Evolutionary conservation across 2,888 invertebrate species (phyloP), one percentile per base, ranked within the genome.

Genomic region (Sesamia inferens): DNA sequence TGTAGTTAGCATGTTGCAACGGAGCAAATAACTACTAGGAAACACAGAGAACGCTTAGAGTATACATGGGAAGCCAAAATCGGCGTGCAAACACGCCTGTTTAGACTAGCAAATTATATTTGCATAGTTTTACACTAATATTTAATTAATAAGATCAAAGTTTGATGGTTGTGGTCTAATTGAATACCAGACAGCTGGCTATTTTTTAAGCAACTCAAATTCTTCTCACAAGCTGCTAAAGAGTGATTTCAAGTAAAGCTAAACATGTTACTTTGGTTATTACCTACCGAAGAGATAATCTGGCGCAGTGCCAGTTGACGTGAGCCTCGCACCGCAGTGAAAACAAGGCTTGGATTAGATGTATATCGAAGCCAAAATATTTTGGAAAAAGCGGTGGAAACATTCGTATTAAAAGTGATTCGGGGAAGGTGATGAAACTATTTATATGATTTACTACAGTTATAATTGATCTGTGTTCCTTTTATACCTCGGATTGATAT

Each of bases 261-360:
- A 44, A 76, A 67, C 67, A 63, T 67, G 59, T 67, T 79, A 55
- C 42, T 74, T 48, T 58, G 71, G 67, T 63, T 69, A 67, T 68
- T 79, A 79, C 67, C 81, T 68, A 67, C 64, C 55, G 24, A 59
- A 62, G 54, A 54, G 44, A 67, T 76, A 66, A 63, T 62, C 70
- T 79, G 79, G 79, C 63, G n/a, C 58, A 14, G 51, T 39, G 81
- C 79, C 79, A 81, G 63, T 63, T 31, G 64, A 48, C 54, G 57
- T 48, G 65, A 59, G 67, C 55, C 54, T 69, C 78, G 57, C 55
- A 57, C 51, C 48, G 63, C 69, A 54, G 42, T 31, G 69, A 51
- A 55, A 51, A 70, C 81, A 67, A 63, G 63, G 54, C 55, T 63
- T n/a, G 39, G 24, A 65, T 68, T 58, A 22, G 51, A 48, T 65